Base-by-base conservation (phyloP, 2,888 invertebrate species). In the Eustalomyia histrio region DNA sequence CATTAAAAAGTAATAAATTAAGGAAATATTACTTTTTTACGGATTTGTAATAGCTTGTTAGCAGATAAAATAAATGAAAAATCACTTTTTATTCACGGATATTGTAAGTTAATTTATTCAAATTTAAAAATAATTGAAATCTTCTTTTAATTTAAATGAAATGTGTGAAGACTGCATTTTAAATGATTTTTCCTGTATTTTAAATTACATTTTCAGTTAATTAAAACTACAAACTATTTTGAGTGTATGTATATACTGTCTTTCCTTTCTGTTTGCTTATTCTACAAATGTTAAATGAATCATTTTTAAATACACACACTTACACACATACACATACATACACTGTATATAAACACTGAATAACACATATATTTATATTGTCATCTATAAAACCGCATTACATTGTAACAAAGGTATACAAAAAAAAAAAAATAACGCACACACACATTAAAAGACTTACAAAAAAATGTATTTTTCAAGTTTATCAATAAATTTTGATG, bases 331-430 rank as follows among this genome's bases (percentile, higher is more conserved):
- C 8, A 63, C 7, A 16, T 16, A 60, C 1, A 14, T 0, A 39
- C 10, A 39, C 10, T 39, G 12, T 24, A 12, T 14, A n/a, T 29
- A 14, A 21, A 55, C 14, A 21, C 29, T 14, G 21, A 55, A 12
- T 24, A 12, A 39, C 14, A 55, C 55, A 21, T 14, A 24, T 57
- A 68, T 35, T 43, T 55, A 43, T 55, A 33, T 52, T 73, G 64
- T 64, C 57, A 58, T 73, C 55, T 58, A 12, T 14, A n/a, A 64
- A 74, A 74, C 21, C 58, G 14, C 50, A 65, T 52, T 64, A 35
- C 17, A 55, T 6, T 52, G 52, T 52, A 21, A 50, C 35, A 10
- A 12, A 8, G 24, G 35, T 52, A 52, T 14, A 33, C 9, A 1
- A 29, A 12, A n/a, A 55, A 29, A 55, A 21, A 3, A 21, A 2